Conservation (phyloP, 2,888 invertebrate genomes). For the Hirtodrosophila alboralis region DNA sequence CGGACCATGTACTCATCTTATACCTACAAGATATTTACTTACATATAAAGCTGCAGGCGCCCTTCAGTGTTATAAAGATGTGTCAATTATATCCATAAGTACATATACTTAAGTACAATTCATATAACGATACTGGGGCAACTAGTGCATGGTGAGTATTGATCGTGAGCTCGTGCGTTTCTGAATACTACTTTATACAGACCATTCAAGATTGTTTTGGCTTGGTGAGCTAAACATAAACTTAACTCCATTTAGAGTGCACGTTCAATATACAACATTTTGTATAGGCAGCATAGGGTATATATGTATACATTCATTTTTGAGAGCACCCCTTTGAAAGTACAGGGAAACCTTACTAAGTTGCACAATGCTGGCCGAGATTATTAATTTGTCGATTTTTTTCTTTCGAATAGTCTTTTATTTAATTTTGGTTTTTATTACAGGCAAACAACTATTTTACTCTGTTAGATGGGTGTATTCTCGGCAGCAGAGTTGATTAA, state of each 20-base stretch:
- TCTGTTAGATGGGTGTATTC: too few relatives aligned
- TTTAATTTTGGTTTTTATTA: too few relatives aligned
- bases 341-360: not conserved
- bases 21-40: not conserved
- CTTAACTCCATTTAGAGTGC: slow-evolving; percentile 28
- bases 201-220: slow-evolving; percentile 7
- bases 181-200: slow-evolving; percentile 2
- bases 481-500: too few relatives aligned
- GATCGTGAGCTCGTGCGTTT: slow-evolving; percentile 10
- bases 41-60: not conserved
- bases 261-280: slow-evolving; percentile 7
- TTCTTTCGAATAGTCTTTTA: too few relatives aligned
- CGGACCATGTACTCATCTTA: too few relatives aligned
- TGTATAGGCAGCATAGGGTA: not conserved
- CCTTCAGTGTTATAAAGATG: slow-evolving; percentile 16
- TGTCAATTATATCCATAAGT: slow-evolving; percentile 7
- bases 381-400: too few relatives aligned
- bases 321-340: slow-evolving; percentile 4
- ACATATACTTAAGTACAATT: not conserved
- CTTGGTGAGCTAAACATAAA: slow-evolving; percentile 18
- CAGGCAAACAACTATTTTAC: too few relatives aligned
- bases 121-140: not conserved
- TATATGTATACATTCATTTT: slow-evolving; percentile 7
- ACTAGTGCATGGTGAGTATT: slow-evolving; percentile 38
- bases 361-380: too few relatives aligned